Conservation (phyloP, 1,140 invertebrate genomes). For the Brachionus calyciflorus region DNA sequence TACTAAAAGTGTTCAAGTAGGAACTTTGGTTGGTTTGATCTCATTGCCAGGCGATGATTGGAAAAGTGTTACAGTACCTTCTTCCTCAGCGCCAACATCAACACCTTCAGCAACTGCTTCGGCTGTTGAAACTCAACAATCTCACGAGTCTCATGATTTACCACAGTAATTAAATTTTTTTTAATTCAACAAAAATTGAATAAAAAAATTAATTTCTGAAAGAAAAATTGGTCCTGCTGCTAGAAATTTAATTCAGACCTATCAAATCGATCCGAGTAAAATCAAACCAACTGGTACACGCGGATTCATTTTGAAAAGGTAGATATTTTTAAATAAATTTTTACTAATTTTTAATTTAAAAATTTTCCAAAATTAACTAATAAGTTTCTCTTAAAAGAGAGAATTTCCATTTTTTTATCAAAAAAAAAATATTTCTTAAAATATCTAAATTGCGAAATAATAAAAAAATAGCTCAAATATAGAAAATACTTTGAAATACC, state of each 20-base stretch:
- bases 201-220: not conserved
- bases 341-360: too few species aligned
- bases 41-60: slow-evolving; percentile 44
- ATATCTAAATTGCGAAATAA: too few species aligned
- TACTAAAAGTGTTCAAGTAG: slow-evolving; percentile 38
- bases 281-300: slow-evolving; percentile 20
- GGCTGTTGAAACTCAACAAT: not conserved
- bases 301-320: slow-evolving; percentile 44
- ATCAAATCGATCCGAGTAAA: slow-evolving; percentile 18
- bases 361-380: too few species aligned
- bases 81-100: not conserved
- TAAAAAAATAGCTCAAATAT: too few species aligned
- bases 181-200: not conserved
- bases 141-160: not conserved
- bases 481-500: too few species aligned
- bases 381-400: too few species aligned
- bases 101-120: not conserved
- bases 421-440: too few species aligned
- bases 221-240: slow-evolving; percentile 43
- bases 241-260: not conserved
- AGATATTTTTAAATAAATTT: not conserved
- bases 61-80: not conserved
- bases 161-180: slow-evolving; percentile 3
- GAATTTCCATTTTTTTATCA: too few species aligned
- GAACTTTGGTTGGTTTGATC: slow-evolving; percentile 35